Evolutionary conservation across 1,140 invertebrate species (phyloP).

Genomic region (Babylonia areolata): DNA sequence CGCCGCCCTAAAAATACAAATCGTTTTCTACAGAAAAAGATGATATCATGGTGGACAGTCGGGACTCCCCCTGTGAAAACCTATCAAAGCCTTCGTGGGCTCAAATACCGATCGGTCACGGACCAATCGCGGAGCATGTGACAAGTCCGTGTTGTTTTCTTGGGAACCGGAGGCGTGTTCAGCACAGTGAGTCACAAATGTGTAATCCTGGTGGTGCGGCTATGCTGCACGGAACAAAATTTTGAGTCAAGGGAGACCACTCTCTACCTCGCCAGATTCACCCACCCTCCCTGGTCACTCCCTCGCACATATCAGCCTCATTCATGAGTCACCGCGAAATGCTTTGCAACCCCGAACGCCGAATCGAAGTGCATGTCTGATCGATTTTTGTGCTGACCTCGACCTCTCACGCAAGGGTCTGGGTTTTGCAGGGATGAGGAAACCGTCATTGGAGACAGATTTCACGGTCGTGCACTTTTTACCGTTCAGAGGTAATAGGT

Average conservation of each 20-base stretch:
- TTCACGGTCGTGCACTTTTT: no score
- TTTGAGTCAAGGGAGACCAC: conserved; percentile 12
- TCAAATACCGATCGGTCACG: neutral
- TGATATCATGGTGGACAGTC: neutral
- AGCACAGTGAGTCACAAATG: conserved; percentile 22
- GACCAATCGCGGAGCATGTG: conserved; percentile 11
- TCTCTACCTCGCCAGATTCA: neutral
- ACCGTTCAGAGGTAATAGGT: no score
- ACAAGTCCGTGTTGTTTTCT: conserved; percentile 6
- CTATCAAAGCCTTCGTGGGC: neutral
- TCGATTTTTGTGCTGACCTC: neutral
- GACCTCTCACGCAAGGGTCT: no score
- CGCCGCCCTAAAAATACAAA: neutral
- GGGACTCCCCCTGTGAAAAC: neutral
- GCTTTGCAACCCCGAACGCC: neutral
- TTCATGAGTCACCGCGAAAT: conserved; percentile 7
- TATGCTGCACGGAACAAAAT: conserved; percentile 30
- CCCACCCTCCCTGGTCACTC: neutral
- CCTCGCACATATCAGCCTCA: neutral
- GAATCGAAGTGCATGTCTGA: neutral
- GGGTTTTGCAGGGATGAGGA: no score
- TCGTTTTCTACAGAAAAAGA: neutral
- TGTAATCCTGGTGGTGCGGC: conserved; percentile 10
- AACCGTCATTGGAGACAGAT: no score
- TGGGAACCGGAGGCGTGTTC: neutral